Percentiles rank a stretch among this genome's conserved stretches.
These are phyloP conservation scores for Aphodius sticticus DNA, from an alignment of 2,888 invertebrate genomes.

Conservation along the genomic window DNA sequence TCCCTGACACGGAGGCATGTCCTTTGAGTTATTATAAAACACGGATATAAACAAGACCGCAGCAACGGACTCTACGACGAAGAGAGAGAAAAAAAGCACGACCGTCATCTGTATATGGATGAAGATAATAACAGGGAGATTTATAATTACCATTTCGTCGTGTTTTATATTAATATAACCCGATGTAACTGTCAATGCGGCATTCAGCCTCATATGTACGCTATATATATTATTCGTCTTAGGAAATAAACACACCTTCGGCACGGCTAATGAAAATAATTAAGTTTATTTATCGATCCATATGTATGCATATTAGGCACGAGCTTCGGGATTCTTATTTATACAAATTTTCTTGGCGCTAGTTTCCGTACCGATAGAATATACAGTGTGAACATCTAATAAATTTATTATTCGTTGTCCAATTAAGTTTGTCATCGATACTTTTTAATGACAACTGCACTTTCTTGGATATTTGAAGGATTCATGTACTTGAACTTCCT, in stretches of 20 bases:
- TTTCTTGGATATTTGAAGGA: too few relatives aligned
- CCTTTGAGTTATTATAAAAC: conserved; percentile 51
- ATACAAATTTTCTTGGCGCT: background rate
- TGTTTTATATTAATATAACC: conserved; percentile 4
- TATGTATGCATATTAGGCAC: background rate
- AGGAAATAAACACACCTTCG: background rate
- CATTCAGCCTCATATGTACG: background rate
- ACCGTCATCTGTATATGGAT: conserved; percentile 49
- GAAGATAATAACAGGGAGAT: conserved; percentile 50
- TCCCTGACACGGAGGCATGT: conserved; percentile 38
- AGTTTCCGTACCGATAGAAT: background rate
- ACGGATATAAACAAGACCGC: conserved; percentile 49
- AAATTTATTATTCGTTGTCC: too few relatives aligned
- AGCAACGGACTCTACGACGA: conserved; percentile 33
- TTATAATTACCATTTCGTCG: conserved; percentile 48
- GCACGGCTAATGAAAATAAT: conserved; percentile 4
- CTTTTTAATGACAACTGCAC: too few relatives aligned
- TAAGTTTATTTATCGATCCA: background rate
- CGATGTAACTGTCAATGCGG: background rate
- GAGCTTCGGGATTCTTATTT: background rate
- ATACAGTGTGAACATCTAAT: background rate
- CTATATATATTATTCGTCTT: background rate
- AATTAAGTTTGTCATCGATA: too few relatives aligned
- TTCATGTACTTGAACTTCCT: too few relatives aligned
- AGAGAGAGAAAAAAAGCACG: conserved; percentile 19